Evolutionary conservation across 64 coral and sea anemone species (phyloP), one percentile per base, ranked within the genome.

Genomic region (Montipora cactus): DNA sequence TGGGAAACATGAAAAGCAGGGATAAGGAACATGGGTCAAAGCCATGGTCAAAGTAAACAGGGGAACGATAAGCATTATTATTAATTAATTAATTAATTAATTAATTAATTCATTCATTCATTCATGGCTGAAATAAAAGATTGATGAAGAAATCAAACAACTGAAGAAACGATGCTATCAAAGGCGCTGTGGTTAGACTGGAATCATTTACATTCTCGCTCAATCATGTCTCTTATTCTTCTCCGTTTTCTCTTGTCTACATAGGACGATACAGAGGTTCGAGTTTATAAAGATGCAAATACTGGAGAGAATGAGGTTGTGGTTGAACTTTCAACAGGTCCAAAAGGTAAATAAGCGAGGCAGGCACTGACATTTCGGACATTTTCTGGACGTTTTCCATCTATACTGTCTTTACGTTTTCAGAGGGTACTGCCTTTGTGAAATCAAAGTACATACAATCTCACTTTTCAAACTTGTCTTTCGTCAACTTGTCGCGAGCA

Each of bases 321-420:
- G 79, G 88, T 96, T 19, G 95, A 96, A 53, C 93, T 96, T 8
- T 90, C 78, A 44, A 96, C 95, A 7, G 95, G 95, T 47, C 91
- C 91, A 37, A 96, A 87, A 94, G 95, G 95, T 93, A 79, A 64
- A 37, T 37, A 37, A 37, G 37, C 37, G 6, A 11, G 11, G 6
- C 6, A 57, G 53, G 11, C 53, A 57, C 53, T 57, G 6, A 57
- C 6, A 8, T 57, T 57, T 57, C 6, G 53, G 53, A 57, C 53
- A 57, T 37, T 37, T 37, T 37, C 37, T 37, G 37, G 37, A 37
- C 37, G 37, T 37, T 37, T 37, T 37, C 37, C 37, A 37, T 37
- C 37, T 37, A 37, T 0, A 37, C 37, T 37, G 37, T 37, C 37
- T 37, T 37, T 37, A 37, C 37, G 37, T 37, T 37, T 37, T 37